Evolutionary conservation across 2,113 vertebrate genomes (phyloP).

Genomic region (Baryphthengus martii): DNA sequence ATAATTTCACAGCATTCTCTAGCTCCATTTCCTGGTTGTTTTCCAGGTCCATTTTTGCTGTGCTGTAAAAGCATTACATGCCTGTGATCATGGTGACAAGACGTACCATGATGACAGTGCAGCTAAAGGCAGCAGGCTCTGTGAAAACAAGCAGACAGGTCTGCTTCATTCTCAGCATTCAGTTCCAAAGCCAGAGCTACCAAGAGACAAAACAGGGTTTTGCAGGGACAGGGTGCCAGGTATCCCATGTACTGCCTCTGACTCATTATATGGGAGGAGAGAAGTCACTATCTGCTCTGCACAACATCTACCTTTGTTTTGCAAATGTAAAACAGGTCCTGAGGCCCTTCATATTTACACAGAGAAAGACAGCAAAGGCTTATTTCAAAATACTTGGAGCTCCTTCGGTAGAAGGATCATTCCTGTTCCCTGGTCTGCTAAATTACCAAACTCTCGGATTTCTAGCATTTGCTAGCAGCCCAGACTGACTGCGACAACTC

Average conservation of each 20-base stretch:
- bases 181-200: not conserved
- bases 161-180: not conserved
- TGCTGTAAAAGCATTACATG: not conserved
- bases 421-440: not conserved
- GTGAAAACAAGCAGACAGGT: not conserved
- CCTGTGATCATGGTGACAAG: conserved; percentile 39
- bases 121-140: not conserved
- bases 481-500: not conserved
- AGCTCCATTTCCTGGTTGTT: not conserved
- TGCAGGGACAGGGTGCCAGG: not conserved
- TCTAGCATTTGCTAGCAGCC: not conserved
- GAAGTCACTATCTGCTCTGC: not conserved
- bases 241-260: not conserved
- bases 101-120: not conserved
- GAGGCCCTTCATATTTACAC: not conserved
- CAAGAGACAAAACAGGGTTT: not conserved
- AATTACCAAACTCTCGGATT: not conserved
- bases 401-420: accelerated
- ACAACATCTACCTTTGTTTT: not conserved
- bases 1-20: not conserved
- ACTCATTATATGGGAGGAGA: accelerated
- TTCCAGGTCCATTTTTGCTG: conserved; percentile 22
- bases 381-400: not conserved
- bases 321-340: not conserved
- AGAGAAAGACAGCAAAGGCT: not conserved